Evolutionary conservation across 2,797 vertebrate genomes (phyloP).

Genomic region (Mus caroli): DNA sequence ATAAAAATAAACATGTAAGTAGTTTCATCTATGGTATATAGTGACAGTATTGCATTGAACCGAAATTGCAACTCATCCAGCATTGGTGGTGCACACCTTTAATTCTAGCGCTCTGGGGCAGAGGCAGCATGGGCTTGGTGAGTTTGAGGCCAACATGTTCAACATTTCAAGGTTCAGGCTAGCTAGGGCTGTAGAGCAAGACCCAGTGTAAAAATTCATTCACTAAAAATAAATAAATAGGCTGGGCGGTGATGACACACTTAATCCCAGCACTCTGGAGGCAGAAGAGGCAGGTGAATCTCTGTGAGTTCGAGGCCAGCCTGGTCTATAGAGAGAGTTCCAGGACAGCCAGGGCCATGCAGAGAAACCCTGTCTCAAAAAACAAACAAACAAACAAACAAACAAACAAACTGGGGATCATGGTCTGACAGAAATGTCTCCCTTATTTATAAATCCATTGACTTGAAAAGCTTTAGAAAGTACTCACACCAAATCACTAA

Average conservation of each 20-base stretch:
- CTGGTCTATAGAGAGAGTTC: background rate
- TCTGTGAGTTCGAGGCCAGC: background rate
- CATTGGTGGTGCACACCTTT: background rate
- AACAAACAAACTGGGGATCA: background rate
- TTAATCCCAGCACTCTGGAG: background rate
- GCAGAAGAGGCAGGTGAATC: background rate
- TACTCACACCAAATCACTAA: background rate
- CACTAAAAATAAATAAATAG: background rate
- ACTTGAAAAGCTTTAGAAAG: conserved; percentile 44
- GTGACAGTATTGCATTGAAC: conserved; percentile 42
- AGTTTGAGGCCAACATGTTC: background rate
- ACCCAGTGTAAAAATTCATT: background rate
- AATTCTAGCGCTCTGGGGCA: background rate
- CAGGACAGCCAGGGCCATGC: background rate
- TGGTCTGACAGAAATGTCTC: conserved; percentile 14
- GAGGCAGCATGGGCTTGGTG: background rate
- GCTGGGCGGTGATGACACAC: background rate
- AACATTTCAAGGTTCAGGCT: background rate
- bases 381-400: background rate
- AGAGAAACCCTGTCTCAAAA: background rate
- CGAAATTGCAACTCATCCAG: background rate
- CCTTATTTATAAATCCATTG: conserved; percentile 39
- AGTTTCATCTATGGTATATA: background rate
- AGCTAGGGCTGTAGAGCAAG: background rate
- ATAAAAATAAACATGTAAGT: background rate